Conservation (phyloP, 2,113 vertebrate genomes). For the Chaenogobius annularis region DNA sequence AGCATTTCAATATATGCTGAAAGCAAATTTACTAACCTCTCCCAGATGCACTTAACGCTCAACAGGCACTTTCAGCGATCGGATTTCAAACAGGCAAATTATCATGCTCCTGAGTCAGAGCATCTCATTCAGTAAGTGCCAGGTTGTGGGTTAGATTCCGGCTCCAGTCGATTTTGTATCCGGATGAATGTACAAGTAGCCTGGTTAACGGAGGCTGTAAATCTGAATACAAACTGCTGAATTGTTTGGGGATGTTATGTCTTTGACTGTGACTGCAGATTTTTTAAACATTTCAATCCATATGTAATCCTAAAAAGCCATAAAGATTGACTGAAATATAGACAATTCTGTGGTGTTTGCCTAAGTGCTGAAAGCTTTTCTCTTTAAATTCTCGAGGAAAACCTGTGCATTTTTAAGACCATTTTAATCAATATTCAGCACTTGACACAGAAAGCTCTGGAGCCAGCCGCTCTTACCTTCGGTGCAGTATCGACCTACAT, state of each 20-base stretch:
- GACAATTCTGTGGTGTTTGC: neutral
- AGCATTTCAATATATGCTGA: neutral
- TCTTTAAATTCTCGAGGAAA: constrained; percentile 32
- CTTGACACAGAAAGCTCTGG: constrained; percentile 46
- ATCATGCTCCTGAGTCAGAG: neutral
- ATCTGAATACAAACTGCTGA: neutral
- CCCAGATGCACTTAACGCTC: neutral
- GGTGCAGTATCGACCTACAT: constrained; percentile 89
- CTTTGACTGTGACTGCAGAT: neutral
- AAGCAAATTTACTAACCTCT: constrained; percentile 4
- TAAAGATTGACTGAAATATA: neutral
- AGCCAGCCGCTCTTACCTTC: constrained; percentile 86
- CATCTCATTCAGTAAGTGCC: neutral
- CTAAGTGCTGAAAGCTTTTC: constrained; percentile 10
- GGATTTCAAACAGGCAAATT: neutral
- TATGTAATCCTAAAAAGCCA: neutral
- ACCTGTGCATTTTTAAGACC: constrained; percentile 34
- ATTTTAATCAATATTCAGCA: constrained; percentile 45
- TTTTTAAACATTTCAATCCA: neutral
- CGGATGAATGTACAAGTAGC: neutral
- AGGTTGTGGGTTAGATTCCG: neutral
- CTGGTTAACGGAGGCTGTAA: neutral
- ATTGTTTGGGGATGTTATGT: neutral
- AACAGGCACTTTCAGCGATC: neutral
- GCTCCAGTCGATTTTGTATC: neutral